Evolutionary conservation across 2,797 vertebrate species (phyloP), one percentile per base, ranked within the genome.

Genomic region (Chelidonichthys spinosus): DNA sequence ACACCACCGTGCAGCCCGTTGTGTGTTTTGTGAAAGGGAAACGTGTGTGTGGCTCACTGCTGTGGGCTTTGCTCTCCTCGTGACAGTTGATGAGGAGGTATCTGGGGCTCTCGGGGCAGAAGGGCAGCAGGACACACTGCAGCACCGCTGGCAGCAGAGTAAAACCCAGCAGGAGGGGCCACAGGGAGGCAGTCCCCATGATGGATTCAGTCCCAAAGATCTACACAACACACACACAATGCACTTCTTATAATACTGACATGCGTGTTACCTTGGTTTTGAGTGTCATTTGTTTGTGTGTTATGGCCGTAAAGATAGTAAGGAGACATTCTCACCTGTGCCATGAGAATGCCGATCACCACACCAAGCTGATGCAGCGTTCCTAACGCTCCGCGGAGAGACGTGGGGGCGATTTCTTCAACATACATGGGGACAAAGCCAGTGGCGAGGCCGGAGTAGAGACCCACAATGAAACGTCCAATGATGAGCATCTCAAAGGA

Each of bases 381-480:
- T 33, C 98, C 98, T 75, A 99, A 63, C 0, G 98, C 98, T 0
- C 98, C 98, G 0, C 98, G 94, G 7, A 98, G 93, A 0, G 96
- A 90, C 0, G 97, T 99, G 3, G 98, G 98, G 0, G 98, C 96
- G 79, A 99, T 96, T 79, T 99, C 98, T 0, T 97, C 97, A n/a
- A 99, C 94, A 0, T 99, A 99, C 95, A 99, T 96, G 78, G 98
- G 97, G 80, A 99, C 98, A 0, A 99, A 99, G 52, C 98, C 97
- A 0, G 98, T 99, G 82, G 95, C 97, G 76, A 99, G 95, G 72
- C 98, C 98, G 0, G 95, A 98, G 89, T 97, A 99, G 14, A 99
- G 74, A 0, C 98, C 98, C 0, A 99, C 95, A 25, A 98, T 63
- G 75, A 98, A 97, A 44, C 98, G 97, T 37, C 98, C 98, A 0